Base-by-base conservation (phyloP, 2,113 vertebrate genomes). In the Colistium nudipinnis region DNA sequence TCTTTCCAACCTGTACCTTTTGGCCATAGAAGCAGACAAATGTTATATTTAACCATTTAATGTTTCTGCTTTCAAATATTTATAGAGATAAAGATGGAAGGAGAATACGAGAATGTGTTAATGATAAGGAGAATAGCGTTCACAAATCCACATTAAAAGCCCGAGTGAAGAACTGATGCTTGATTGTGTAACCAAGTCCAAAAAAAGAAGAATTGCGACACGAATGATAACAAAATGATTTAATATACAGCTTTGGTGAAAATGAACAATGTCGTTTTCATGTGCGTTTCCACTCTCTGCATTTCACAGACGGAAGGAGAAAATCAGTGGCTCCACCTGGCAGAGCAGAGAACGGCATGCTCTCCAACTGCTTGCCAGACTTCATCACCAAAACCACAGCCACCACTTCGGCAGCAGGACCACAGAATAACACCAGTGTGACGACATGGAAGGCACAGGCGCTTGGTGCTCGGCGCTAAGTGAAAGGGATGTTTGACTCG, bases 401-500 rank as follows among this genome's bases (percentile, higher is more conserved):
- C 74, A 71, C 75, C 20, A 1, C 56, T 43, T 1, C 0, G 25
- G 44, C 56, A 69, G 31, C 24, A 4, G 25, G 43, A 61, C 52
- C 24, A 30, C 60, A 43, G 53, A 81, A 71, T 51, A 78, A 73
- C 69, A 81, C 39, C 62, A 44, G 38, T 13, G 51, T 72, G 73
- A 70, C 39, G 67, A 22, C 28, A 48, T 75, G 59, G 75, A 84
- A 72, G 68, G 12, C 20, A 13, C 56, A 5, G 28, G 33, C 48
- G 72, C 67, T 5, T 35, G 27, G 25, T 70, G 20, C 66, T 68
- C 16, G 61, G 27, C 45, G 69, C 51, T n/a, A 61, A 80, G 19
- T 72, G 25, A 20, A 63, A 54, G 41, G 68, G 48, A 24, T 66
- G 59, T 82, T 88, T 78, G 66, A 48, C 52, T 75, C 72, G 70